These are phyloP conservation scores for Petrocephalus schoutedeni DNA, from an alignment of 2,797 vertebrate genomes.

Conservation along the genomic window DNA sequence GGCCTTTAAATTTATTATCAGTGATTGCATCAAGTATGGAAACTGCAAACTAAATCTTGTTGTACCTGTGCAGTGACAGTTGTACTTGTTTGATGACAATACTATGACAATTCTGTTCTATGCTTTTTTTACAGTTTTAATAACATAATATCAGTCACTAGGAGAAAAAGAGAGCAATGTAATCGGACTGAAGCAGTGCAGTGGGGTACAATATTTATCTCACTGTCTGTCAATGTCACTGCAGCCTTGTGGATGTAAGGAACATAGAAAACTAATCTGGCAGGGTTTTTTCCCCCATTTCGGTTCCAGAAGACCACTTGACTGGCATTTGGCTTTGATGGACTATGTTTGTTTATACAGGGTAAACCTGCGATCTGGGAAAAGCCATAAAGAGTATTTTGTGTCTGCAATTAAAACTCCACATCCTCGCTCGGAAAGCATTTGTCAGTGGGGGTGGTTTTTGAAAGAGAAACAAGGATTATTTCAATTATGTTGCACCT, in stretches of 20 bases:
- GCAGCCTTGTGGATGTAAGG: background rate
- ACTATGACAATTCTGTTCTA: background rate
- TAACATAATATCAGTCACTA: background rate
- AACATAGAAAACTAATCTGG: background rate
- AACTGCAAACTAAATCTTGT: background rate
- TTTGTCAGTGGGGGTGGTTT: background rate
- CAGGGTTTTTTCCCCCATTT: constrained; percentile 14
- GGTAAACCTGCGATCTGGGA: constrained; percentile 11
- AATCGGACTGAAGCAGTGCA: background rate
- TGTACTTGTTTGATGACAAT: background rate
- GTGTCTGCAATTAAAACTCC: constrained; percentile 22
- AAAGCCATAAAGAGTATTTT: constrained; percentile 12
- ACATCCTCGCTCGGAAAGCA: constrained; percentile 4
- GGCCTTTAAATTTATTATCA: background rate
- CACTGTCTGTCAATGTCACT: background rate
- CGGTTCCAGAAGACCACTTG: constrained; percentile 16
- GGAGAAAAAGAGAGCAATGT: background rate
- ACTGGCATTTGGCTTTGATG: constrained; percentile 8
- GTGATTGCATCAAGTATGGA: background rate
- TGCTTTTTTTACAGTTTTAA: background rate
- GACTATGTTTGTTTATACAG: constrained; percentile 25
- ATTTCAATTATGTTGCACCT: constrained; percentile 6
- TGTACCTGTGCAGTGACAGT: background rate
- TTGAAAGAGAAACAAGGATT: background rate
- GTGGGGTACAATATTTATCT: background rate